phyloP scores from a whole-genome alignment of 2,797 vertebrate genomes.

The Tangara arthus region DNA sequence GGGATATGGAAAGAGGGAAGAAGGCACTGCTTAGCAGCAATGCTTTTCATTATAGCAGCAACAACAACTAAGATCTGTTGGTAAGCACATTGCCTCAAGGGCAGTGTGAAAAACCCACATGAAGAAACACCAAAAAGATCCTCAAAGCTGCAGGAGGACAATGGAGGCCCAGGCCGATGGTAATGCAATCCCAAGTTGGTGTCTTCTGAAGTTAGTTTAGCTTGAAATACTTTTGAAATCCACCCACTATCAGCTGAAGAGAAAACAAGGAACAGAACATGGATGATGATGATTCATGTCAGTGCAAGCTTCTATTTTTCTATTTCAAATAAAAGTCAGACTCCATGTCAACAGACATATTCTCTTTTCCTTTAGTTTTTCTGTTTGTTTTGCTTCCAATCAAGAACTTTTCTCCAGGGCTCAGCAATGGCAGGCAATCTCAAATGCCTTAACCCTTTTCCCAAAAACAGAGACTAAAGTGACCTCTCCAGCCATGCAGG shows the following conservation, averaged over 20 bases:
- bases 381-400: conserved; percentile 13
- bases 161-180: background rate
- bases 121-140: background rate
- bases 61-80: background rate
- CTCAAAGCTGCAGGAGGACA: conserved; percentile 28
- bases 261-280: conserved; percentile 31
- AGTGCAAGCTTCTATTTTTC: conserved; percentile 6
- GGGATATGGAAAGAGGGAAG: background rate
- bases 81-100: conserved; percentile 10
- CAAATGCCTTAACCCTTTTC: background rate
- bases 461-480: background rate
- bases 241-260: conserved; percentile 2
- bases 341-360: background rate
- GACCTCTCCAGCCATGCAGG: background rate
- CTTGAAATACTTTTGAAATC: conserved; percentile 26
- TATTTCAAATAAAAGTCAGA: conserved; percentile 21
- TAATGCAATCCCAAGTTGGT: background rate
- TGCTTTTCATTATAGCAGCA: conserved; percentile 37
- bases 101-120: conserved; percentile 16
- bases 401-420: background rate
- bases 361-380: background rate
- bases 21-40: background rate
- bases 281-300: conserved; percentile 10
- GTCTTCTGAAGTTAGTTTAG: conserved; percentile 18
- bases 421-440: background rate